Evolutionary conservation across 2,888 invertebrate species (phyloP).

Genomic region (Plebejus anna): DNA sequence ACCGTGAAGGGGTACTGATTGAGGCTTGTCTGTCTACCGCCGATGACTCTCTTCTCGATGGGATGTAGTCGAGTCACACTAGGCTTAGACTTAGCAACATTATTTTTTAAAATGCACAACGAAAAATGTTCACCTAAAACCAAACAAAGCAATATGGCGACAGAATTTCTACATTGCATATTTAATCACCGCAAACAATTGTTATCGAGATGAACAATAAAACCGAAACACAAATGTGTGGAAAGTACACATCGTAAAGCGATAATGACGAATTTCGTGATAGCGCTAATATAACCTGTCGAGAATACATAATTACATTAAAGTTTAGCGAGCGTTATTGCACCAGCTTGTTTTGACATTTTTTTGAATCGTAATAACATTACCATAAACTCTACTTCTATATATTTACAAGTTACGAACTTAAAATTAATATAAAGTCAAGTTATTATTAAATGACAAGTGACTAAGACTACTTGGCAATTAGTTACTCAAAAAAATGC

Average conservation of each 20-base stretch:
- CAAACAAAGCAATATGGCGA: slow-evolving; percentile 32
- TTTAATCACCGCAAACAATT: slow-evolving; percentile 29
- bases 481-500: too few relatives aligned
- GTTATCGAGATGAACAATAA: slow-evolving; percentile 15
- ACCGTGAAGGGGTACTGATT: slow-evolving; percentile 44
- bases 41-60: slow-evolving; percentile 42
- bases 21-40: slow-evolving; percentile 40
- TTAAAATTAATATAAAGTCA: too few relatives aligned
- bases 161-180: slow-evolving; percentile 35
- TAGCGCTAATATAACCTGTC: background rate
- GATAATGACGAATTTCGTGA: slow-evolving; percentile 13
- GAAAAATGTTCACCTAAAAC: slow-evolving; percentile 31
- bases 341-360: background rate
- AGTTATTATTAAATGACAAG: too few relatives aligned
- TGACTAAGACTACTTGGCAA: too few relatives aligned
- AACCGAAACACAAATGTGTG: background rate
- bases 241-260: slow-evolving; percentile 2
- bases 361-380: too few relatives aligned
- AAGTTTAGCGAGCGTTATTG: background rate
- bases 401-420: too few relatives aligned
- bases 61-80: slow-evolving; percentile 24
- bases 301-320: background rate
- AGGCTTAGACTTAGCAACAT: slow-evolving; percentile 39
- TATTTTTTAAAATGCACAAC: slow-evolving; percentile 44
- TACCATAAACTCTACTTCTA: too few relatives aligned